These are phyloP conservation scores for Neotragus pygmaeus DNA, from an alignment of 2,113 vertebrate species.

Conservation along the genomic window DNA sequence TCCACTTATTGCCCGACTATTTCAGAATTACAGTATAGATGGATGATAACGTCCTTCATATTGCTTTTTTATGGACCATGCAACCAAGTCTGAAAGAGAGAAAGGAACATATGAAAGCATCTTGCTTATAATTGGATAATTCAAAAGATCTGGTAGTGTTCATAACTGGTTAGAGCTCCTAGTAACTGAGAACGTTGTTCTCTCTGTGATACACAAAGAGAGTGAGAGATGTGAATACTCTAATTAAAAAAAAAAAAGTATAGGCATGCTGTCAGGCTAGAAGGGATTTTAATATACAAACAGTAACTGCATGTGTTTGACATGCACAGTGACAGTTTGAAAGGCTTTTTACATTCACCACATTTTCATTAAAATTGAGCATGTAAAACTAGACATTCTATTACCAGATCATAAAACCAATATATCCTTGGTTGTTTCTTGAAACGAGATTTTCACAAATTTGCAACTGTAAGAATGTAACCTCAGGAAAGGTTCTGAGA, in stretches of 20 bases:
- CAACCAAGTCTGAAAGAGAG: background rate
- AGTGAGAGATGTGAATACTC: background rate
- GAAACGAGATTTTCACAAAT: conserved; percentile 65
- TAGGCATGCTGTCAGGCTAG: background rate
- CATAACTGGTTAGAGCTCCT: background rate
- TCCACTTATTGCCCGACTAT: background rate
- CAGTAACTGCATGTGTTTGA: conserved; percentile 59
- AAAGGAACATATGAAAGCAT: background rate
- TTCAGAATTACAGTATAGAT: conserved; percentile 26
- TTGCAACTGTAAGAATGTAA: conserved; percentile 49
- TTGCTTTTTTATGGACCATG: background rate
- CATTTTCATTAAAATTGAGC: conserved; percentile 65
- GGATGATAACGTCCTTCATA: background rate
- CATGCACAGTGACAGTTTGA: conserved; percentile 49
- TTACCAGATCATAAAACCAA: conserved; percentile 31
- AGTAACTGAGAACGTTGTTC: background rate
- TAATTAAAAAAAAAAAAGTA: conserved; percentile 47
- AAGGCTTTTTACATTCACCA: conserved; percentile 49
- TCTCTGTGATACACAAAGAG: background rate
- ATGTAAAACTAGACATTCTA: conserved; percentile 64
- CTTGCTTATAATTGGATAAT: conserved; percentile 13
- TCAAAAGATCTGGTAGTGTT: background rate
- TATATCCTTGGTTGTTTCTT: conserved; percentile 50
- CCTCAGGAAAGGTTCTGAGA: conserved; percentile 41
- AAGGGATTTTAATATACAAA: conserved; percentile 39